Conservation (phyloP, 92 coral and sea anemone species). For the Epizoanthus ramosus region DNA sequence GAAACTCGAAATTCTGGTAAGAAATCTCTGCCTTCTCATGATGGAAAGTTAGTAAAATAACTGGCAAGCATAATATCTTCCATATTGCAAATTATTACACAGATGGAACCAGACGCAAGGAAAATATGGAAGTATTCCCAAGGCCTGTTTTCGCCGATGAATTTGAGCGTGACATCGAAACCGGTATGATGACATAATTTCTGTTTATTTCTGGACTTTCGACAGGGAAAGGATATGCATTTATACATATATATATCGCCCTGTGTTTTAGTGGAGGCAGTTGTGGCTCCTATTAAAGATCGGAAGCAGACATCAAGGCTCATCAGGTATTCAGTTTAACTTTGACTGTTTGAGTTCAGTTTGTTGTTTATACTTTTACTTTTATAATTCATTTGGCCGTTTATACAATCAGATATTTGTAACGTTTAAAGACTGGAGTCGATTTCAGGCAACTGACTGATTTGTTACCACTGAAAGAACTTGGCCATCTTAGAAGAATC, state of each 20-base stretch:
- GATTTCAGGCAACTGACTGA: constrained; percentile 69
- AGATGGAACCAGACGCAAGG: not conserved
- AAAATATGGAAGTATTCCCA: constrained; percentile 17
- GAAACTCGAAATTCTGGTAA: not conserved
- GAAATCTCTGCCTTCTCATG: not conserved
- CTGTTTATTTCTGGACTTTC: not conserved
- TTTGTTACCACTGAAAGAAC: constrained; percentile 51
- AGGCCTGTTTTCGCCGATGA: constrained; percentile 84
- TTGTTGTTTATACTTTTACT: too few relatives aligned
- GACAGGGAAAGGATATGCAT: not conserved
- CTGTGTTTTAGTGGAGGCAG: constrained; percentile 61
- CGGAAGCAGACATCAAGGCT: constrained; percentile 76
- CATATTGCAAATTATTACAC: not conserved
- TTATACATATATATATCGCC: not conserved
- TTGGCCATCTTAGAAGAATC: constrained; percentile 79
- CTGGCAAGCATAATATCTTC: not conserved
- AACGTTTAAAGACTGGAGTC: not conserved
- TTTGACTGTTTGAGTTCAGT: too few relatives aligned
- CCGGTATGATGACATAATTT: constrained; percentile 57
- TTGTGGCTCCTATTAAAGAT: constrained; percentile 74
- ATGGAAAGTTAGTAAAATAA: not conserved
- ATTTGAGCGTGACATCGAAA: constrained; percentile 71
- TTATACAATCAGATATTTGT: not conserved
- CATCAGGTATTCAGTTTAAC: constrained; percentile 58
- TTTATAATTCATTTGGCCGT: too few relatives aligned